Base-by-base conservation (phyloP, 1,140 invertebrate genomes). In the Colletes latitarsis region DNA sequence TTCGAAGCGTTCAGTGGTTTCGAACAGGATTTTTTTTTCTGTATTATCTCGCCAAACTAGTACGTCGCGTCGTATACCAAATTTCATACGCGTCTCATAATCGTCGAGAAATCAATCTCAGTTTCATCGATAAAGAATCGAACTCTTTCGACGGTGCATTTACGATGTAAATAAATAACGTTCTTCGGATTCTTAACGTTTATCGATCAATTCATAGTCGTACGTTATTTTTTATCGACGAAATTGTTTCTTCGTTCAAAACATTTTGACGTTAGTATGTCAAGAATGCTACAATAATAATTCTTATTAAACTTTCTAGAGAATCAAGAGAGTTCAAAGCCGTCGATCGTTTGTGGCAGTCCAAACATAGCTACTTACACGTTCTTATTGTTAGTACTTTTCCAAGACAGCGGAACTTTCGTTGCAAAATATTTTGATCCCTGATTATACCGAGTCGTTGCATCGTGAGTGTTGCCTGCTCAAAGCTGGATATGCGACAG, bases 281-380 rank as follows among this genome's bases (percentile, higher is more conserved):
- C n/a, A n/a, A n/a, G n/a, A n/a, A n/a, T n/a, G n/a, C n/a, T n/a
- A n/a, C n/a, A n/a, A n/a, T 6, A 39, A 19, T 30, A 62, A 62
- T 62, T 39, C 5, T 62, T 30, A 12, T 39, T 19, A 39, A 62
- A 62, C 10, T 12, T 62, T 39, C 6, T 4, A 39, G 21, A 30
- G 58, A 39, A 19, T 19, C n/a, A 10, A 8, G 19, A 55, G 30
- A 12, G 15, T 60, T 69, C 8, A 14, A 77, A 49, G 15, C 46
- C 21, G 6, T n/a, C 15, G 14, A 21, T 69, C 41, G 17, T 77
- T 46, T 57, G 49, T 58, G 19, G 55, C 21, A 46, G 12, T 30
- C 43, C 53, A 77, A 69, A 58, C 69, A 77, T 77, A 77, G 12
- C 14, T 60, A 14, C 15, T 21, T 10, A 4, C 21, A 19, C 14